These are phyloP conservation scores for Drosophila nasuta DNA, from an alignment of 1,140 invertebrate species.

Conservation along the genomic window DNA sequence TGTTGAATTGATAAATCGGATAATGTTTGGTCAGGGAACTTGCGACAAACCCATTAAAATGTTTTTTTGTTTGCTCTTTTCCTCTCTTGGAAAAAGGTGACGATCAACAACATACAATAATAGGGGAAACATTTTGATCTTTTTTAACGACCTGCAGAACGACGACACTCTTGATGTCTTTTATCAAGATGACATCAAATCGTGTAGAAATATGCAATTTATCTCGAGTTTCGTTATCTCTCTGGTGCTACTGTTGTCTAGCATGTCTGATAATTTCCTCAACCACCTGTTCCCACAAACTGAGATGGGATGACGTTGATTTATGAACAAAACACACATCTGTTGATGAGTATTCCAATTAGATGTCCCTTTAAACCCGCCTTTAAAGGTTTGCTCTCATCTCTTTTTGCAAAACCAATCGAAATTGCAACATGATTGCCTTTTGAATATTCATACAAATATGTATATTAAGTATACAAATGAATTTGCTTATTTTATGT, in stretches of 20 bases:
- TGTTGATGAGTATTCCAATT: background rate
- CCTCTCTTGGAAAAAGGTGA: slow-evolving; percentile 5
- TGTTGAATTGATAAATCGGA: background rate
- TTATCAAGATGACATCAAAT: slow-evolving; percentile 37
- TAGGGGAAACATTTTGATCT: slow-evolving; percentile 20
- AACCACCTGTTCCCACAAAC: slow-evolving; percentile 18
- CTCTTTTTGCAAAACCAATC: background rate
- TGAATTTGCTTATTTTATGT: slow-evolving; percentile 35
- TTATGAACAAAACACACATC: slow-evolving; percentile 11
- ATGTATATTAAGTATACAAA: slow-evolving; percentile 8
- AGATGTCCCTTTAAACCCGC: no score
- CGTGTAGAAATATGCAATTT: slow-evolving; percentile 26
- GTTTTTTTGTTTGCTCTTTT: slow-evolving; percentile 27
- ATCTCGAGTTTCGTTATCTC: slow-evolving; percentile 42
- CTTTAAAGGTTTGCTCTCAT: no score
- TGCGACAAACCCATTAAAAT: slow-evolving; percentile 51
- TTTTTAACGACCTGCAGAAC: slow-evolving; percentile 32
- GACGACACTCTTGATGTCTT: slow-evolving; percentile 17
- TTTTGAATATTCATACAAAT: background rate
- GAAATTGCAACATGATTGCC: background rate
- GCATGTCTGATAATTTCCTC: slow-evolving; percentile 31
- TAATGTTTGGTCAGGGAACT: slow-evolving; percentile 36
- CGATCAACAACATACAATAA: slow-evolving; percentile 24
- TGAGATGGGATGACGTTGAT: slow-evolving; percentile 35
- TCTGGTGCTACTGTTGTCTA: slow-evolving; percentile 42